Evolutionary conservation across 2,113 vertebrate species (phyloP), one percentile per base, ranked within the genome.

Genomic region (Heterotilapia buettikoferi): DNA sequence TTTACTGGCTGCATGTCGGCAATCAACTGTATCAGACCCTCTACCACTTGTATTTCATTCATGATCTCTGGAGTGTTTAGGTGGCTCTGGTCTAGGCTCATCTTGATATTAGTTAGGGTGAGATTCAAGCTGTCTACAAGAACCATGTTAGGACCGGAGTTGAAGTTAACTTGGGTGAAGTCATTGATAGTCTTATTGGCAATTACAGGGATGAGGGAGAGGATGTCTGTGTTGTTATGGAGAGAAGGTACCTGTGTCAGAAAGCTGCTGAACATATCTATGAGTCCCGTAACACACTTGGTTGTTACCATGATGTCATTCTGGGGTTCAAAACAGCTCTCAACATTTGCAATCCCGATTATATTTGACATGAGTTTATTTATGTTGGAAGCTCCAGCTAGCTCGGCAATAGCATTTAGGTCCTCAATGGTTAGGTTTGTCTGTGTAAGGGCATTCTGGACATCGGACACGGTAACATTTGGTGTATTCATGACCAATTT

Each of bases 341-440:
- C 88, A 43, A 79, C 57, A 26, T 94, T 88, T 63, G 88, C 33
- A 6, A 92, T 84, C 21, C 80, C 52, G 80, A 91, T 90, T n/a
- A 95, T 29, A 6, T 92, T 88, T 29, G 16, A 78, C 31, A 96
- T 21, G 14, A 96, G 78, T n/a, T 89, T 6, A 3, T 86, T 90
- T 5, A 94, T 16, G 57, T 92, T 92, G 19, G 82, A 80, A 76
- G 90, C 89, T 36, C 90, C 88, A n/a, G 82, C 76, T 8, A 94
- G 53, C 14, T 84, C 18, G 26, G 86, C 11, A 19, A 96, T 54
- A 52, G 50, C 21, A 16, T 94, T 80, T 40, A 96, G 90, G 26
- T 96, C 93, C 16, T 50, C 81, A 4, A 95, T 31, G 7, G 94
- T 96, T 31, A 96, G 73, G 84, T 96, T 95, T 45, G 95, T 91